Evolutionary conservation across 2,113 vertebrate genomes (phyloP).

Genomic region (Willisornis vidua): DNA sequence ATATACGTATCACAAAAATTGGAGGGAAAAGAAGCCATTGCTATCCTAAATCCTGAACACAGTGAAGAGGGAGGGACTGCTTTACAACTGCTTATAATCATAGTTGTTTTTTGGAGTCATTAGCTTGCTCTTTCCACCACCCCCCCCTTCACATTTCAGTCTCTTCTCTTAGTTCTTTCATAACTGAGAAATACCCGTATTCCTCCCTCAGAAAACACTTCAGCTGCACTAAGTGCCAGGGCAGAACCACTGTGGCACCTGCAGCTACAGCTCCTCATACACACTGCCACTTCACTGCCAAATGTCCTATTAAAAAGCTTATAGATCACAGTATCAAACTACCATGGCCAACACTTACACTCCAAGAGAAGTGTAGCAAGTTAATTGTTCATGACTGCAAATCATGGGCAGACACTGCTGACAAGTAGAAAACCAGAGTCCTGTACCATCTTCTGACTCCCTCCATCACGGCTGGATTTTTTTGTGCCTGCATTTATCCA

Average conservation of each 20-base stretch:
- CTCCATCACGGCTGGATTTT: neutral
- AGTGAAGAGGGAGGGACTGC: no score
- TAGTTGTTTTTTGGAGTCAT: accelerated
- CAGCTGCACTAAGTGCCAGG: neutral
- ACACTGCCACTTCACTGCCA: neutral
- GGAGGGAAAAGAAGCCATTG: neutral
- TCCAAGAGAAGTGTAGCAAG: neutral
- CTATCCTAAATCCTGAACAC: neutral
- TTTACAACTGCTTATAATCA: neutral
- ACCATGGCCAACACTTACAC: accelerated
- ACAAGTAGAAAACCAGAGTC: neutral
- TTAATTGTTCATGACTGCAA: neutral
- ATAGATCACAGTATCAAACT: neutral
- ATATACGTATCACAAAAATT: neutral
- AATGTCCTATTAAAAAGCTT: neutral
- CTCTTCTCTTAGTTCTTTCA: neutral
- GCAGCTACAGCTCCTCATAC: neutral
- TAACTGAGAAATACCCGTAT: neutral
- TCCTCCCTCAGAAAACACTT: neutral
- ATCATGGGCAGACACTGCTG: neutral
- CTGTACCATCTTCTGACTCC: neutral
- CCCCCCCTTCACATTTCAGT: neutral
- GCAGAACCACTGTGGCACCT: neutral
- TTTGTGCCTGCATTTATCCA: neutral
- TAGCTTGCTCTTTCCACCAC: neutral